Percentiles rank a stretch among this genome's conserved stretches.
Conservation (phyloP, 2,113 vertebrate genomes). For the Crypturellus undulatus region DNA sequence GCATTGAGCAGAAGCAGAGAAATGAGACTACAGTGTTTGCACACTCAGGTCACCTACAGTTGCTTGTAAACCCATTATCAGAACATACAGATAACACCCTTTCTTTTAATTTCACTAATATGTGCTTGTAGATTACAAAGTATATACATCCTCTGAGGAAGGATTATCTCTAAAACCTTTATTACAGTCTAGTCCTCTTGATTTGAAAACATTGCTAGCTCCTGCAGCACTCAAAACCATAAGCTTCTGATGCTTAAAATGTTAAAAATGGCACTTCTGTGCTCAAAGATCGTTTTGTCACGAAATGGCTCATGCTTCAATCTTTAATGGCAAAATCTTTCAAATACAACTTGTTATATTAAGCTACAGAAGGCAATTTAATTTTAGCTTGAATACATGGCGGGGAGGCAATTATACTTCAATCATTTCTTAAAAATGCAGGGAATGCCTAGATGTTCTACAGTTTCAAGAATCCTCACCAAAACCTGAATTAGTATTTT, state of each 20-base stretch:
- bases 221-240: neutral
- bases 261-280: neutral
- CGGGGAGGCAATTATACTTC: neutral
- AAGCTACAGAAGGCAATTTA: neutral
- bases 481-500: neutral
- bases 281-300: neutral
- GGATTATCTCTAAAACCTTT: neutral
- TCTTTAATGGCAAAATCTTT: neutral
- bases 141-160: neutral
- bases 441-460: neutral
- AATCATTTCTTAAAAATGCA: neutral
- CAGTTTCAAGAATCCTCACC: neutral
- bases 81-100: neutral
- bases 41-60: neutral
- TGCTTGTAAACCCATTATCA: neutral
- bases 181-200: neutral
- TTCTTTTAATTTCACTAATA: neutral
- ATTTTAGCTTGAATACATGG: neutral
- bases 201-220: neutral
- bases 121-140: neutral
- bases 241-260: neutral
- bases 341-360: neutral
- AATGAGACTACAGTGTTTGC: neutral
- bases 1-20: neutral
- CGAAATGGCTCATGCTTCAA: neutral